Evolutionary conservation across 2,888 invertebrate genomes (phyloP).

Genomic region (Dione juno): DNA sequence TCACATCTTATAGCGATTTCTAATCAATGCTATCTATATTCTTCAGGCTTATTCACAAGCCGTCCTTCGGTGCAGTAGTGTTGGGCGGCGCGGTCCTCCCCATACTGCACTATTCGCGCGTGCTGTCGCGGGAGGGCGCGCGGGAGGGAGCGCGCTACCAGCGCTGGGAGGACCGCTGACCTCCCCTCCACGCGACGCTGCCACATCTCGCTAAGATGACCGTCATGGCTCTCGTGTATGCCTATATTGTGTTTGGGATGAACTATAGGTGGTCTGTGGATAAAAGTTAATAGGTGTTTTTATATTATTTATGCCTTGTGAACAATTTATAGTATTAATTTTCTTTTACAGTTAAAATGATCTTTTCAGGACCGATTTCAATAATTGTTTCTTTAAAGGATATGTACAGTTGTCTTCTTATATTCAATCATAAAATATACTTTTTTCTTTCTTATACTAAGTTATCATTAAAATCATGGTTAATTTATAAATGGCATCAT

Average conservation of each 20-base stretch:
- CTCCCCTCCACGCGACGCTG: slow-evolving; percentile 14
- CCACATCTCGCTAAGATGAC: slow-evolving; percentile 33
- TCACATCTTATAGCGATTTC: no score
- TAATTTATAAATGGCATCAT: no score
- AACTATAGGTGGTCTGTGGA: background rate
- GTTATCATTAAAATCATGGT: no score
- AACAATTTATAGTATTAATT: no score
- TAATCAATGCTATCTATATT: background rate
- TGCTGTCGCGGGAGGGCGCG: slow-evolving; percentile 57
- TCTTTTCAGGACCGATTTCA: no score
- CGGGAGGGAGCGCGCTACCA: slow-evolving; percentile 45
- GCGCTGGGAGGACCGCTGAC: slow-evolving; percentile 54
- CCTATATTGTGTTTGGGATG: slow-evolving; percentile 33
- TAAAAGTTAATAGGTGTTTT: no score
- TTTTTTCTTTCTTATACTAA: no score
- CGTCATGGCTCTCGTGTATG: slow-evolving; percentile 41
- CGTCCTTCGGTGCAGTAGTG: slow-evolving; percentile 65
- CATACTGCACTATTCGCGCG: slow-evolving; percentile 70
- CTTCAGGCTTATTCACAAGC: slow-evolving; percentile 70
- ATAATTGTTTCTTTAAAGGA: no score
- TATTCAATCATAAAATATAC: no score
- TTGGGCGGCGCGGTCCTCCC: slow-evolving; percentile 64
- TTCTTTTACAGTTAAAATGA: no score
- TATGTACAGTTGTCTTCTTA: no score
- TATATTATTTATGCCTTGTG: no score